These are phyloP conservation scores for Hyperoplus immaculatus DNA, from an alignment of 2,797 vertebrate species.

Conservation along the genomic window DNA sequence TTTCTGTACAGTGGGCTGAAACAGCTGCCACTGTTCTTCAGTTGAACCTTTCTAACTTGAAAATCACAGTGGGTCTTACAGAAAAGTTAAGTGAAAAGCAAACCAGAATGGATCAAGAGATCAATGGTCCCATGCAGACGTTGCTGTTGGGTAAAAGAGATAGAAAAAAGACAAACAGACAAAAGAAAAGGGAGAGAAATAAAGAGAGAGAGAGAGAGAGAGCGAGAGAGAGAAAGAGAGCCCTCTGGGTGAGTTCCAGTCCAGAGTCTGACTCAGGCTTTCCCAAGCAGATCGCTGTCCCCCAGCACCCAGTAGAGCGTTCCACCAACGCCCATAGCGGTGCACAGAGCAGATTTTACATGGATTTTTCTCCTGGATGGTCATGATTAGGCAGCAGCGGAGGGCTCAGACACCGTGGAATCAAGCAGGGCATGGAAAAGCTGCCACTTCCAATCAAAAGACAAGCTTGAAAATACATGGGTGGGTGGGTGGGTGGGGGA, in stretches of 20 bases:
- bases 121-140: neutral
- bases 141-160: neutral
- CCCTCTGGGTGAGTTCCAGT: constrained; percentile 54
- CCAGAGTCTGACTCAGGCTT: constrained; percentile 76
- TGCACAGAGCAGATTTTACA: constrained; percentile 30
- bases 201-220: constrained; percentile 2
- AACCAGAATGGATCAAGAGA: neutral
- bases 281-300: constrained; percentile 64
- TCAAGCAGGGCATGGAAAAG: constrained; percentile 37
- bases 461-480: neutral
- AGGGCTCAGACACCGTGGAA: constrained; percentile 32
- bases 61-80: neutral
- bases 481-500: neutral
- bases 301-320: constrained; percentile 42
- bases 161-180: neutral
- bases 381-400: constrained; percentile 34
- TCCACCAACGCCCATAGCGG: constrained; percentile 58
- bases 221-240: constrained; percentile 12
- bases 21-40: neutral
- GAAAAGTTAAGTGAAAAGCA: neutral
- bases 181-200: neutral
- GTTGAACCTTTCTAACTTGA: neutral
- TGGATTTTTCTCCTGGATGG: constrained; percentile 37
- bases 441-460: constrained; percentile 28
- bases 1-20: neutral